Evolutionary conservation across 2,797 vertebrate species (phyloP).

Genomic region (Holocentrus rufus): DNA sequence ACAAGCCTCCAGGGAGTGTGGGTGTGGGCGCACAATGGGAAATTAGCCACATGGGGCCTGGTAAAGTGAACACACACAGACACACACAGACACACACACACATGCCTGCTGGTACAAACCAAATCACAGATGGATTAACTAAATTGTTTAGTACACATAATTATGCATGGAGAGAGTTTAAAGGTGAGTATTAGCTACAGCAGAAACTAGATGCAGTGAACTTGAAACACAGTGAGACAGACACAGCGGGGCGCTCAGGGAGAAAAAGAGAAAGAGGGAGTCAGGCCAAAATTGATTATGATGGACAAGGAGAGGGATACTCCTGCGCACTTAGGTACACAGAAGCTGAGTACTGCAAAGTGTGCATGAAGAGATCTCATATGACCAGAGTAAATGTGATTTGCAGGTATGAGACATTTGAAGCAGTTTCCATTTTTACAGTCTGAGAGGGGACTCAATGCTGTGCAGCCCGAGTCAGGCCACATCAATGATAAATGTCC

Average conservation of each 20-base stretch:
- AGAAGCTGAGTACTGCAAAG: neutral
- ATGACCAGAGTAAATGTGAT: neutral
- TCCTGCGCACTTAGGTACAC: neutral
- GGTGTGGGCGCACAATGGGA: neutral
- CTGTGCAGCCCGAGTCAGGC: neutral
- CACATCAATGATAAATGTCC: slow-evolving; percentile 12
- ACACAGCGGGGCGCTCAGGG: slow-evolving; percentile 38
- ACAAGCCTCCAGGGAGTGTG: slow-evolving; percentile 7
- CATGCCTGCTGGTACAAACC: neutral
- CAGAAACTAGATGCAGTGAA: no score
- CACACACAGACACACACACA: slow-evolving; percentile 11
- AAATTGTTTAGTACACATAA: neutral
- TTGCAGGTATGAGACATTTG: neutral
- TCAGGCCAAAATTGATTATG: neutral
- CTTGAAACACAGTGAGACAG: slow-evolving; percentile 25
- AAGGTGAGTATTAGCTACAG: no score
- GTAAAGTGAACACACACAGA: neutral
- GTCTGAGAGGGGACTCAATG: neutral
- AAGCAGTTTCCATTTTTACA: neutral
- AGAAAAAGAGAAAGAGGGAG: slow-evolving; percentile 26
- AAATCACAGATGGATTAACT: no score
- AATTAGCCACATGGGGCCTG: no score
- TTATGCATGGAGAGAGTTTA: no score
- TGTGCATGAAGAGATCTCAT: neutral
- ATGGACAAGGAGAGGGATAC: neutral